A percentile compares a stretch with the other conserved stretches of the same genome.
Evolutionary conservation across 2,113 vertebrate species (phyloP).

Genomic region (Sapayoa aenigma): DNA sequence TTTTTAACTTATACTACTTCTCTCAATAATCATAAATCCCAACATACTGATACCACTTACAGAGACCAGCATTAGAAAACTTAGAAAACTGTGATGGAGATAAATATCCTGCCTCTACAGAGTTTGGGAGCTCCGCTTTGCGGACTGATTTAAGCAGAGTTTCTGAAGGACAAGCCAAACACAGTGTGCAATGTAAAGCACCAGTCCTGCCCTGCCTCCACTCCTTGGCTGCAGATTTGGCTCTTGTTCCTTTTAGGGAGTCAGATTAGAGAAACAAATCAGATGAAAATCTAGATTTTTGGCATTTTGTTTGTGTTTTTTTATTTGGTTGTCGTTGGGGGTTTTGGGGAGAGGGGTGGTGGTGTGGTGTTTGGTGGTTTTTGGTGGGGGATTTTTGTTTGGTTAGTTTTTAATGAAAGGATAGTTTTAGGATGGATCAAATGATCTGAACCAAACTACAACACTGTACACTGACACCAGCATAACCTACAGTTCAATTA

Average conservation of each 20-base stretch:
- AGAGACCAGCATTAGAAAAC: not conserved
- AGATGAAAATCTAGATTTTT: not conserved
- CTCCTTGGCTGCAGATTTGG: not conserved
- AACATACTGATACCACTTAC: not conserved
- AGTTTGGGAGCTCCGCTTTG: not conserved
- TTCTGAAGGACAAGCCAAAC: not conserved
- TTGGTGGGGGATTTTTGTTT: not conserved
- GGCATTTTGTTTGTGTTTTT: not conserved
- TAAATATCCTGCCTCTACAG: not conserved
- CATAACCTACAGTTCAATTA: not conserved
- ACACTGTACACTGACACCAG: not conserved
- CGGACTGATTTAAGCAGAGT: not conserved
- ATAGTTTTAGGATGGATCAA: not conserved
- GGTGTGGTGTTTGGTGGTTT: not conserved
- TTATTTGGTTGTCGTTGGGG: not conserved
- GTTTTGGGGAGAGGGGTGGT: no score
- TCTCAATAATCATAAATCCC: not conserved
- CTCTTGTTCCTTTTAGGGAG: not conserved
- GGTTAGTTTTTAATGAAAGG: not conserved
- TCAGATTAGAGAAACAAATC: not conserved
- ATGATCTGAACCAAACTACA: not conserved
- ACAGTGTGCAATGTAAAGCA: not conserved
- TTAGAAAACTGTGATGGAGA: not conserved
- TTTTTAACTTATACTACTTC: not conserved
- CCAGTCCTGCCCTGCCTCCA: not conserved